phyloP scores from a whole-genome alignment of 2,113 vertebrate genomes.

The Poeciliopsis retropinna region DNA sequence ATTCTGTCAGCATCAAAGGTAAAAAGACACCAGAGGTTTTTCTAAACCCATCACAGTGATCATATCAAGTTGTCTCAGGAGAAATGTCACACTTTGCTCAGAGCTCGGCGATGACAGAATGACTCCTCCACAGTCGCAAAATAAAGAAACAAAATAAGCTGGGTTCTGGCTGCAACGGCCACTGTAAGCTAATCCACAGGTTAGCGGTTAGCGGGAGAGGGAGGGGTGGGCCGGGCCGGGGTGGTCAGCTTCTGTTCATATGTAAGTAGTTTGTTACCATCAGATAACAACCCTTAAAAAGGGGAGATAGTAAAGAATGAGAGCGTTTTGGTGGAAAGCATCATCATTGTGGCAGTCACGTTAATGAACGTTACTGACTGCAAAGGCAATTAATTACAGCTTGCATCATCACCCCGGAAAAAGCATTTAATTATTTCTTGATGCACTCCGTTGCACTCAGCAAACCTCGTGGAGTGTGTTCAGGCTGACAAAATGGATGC shows the following conservation, averaged over 20 bases:
- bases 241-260: not conserved
- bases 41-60: not conserved
- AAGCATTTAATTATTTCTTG: slow-evolving; percentile 75
- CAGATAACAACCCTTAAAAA: not conserved
- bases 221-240: not conserved
- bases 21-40: slow-evolving; percentile 10
- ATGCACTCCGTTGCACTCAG: slow-evolving; percentile 70
- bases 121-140: not conserved
- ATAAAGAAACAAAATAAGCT: slow-evolving; percentile 11
- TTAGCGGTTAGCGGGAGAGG: not conserved
- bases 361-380: slow-evolving; percentile 69
- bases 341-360: slow-evolving; percentile 63
- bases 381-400: slow-evolving; percentile 72
- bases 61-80: slow-evolving; percentile 18
- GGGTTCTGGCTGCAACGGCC: not conserved
- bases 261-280: not conserved
- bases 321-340: slow-evolving; percentile 54
- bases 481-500: slow-evolving; percentile 69
- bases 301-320: slow-evolving; percentile 47
- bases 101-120: slow-evolving; percentile 17
- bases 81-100: slow-evolving; percentile 12
- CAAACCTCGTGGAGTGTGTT: slow-evolving; percentile 54
- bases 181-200: not conserved
- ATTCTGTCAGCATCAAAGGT: slow-evolving; percentile 17
- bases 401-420: slow-evolving; percentile 73